Base-by-base conservation (phyloP, 92 coral and sea anemone genomes). In the Paramuricea clavata region DNA sequence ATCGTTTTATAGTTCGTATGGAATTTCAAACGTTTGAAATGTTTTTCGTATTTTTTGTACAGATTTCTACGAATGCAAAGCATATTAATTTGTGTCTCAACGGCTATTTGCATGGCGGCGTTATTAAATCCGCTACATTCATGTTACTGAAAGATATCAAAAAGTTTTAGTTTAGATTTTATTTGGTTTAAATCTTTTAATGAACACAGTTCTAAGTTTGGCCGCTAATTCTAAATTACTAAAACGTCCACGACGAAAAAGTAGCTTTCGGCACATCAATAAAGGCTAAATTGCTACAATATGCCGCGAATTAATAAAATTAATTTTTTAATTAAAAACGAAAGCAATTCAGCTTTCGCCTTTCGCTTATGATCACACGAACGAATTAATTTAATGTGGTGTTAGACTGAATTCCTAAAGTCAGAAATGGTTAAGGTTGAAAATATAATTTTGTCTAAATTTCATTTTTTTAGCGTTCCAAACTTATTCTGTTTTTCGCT, bases 281-380 rank as follows among this genome's bases (percentile, higher is more conserved):
- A 50, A 76, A 22, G 30, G 60, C 82, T 23, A 76, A 56, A 52
- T 65, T 65, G 72, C 72, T 65, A 65, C 72, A 65, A 31, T 65
- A 52, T 56, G 52, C 43, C 22, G 60, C 68, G 82, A 76, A 76
- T 76, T 76, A 76, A 76, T 76, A 76, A 76, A 76, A 76, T 76
- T 76, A 76, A 76, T 49, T 76, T 60, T 52, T 76, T 76, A 76
- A 76, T 76, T 76, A 76, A 56, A 49, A 76, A 36, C 47, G 43
- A 52, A 54, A 60, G 82, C 68, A 50, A 49, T 73, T 76, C 82
- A 15, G 13, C 25, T 74, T 74, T 12, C 49, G 61, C 72, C 72
- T 65, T 27, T 19, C 42, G n/a, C 49, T 72, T 72, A 27, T 39
- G 56, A 41, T 7, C 11, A 54, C 78, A 72, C 12, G 36, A 72